These are phyloP conservation scores for Salvelinus alpinus DNA, from an alignment of 2,113 vertebrate genomes.

Conservation along the genomic window DNA sequence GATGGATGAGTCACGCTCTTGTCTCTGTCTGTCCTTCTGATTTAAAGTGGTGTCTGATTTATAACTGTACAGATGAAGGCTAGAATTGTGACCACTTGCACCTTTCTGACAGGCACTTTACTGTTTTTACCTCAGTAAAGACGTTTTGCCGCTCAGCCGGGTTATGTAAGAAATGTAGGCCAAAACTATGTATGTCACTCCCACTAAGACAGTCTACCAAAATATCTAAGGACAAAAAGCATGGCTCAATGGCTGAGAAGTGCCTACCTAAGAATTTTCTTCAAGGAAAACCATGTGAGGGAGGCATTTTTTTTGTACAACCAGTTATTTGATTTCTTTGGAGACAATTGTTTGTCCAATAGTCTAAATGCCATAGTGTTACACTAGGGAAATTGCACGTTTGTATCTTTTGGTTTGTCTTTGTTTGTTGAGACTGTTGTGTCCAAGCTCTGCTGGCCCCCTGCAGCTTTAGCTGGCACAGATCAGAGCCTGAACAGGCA, in stretches of 20 bases:
- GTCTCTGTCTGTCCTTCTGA: neutral
- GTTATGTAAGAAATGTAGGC: constrained; percentile 14
- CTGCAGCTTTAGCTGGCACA: neutral
- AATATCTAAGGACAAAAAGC: too few relatives aligned
- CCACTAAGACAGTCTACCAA: neutral
- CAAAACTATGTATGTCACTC: neutral
- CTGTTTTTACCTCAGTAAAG: neutral
- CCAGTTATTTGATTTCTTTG: neutral
- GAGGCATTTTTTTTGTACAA: too few relatives aligned
- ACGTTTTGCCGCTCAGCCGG: neutral
- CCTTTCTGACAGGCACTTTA: neutral
- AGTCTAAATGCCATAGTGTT: too few relatives aligned
- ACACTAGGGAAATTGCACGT: neutral
- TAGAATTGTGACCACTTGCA: neutral
- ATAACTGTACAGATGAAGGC: neutral
- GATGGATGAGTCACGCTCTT: neutral
- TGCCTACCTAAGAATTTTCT: too few relatives aligned
- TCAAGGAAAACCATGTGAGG: neutral
- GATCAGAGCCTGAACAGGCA: neutral
- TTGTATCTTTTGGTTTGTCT: neutral
- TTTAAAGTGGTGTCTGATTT: neutral
- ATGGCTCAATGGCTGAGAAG: too few relatives aligned
- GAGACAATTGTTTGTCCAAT: neutral
- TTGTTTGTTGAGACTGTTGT: neutral
- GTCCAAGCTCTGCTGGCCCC: neutral